Base-by-base conservation (phyloP, 2,888 invertebrate species). In the Polyommatus icarus region DNA sequence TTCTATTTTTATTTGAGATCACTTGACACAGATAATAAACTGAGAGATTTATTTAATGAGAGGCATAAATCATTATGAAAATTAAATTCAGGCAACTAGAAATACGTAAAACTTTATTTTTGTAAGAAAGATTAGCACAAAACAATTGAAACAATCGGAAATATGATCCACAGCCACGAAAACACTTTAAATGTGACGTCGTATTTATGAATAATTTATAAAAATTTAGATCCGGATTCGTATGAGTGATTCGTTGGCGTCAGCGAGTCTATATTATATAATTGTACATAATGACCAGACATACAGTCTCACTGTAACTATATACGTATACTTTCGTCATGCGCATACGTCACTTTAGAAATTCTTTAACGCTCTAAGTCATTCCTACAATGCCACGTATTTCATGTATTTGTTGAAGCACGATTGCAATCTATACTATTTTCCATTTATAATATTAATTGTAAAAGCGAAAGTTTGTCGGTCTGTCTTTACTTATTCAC, bases 181-280 rank as follows among this genome's bases (percentile, higher is more conserved):
- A 71, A 71, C 71, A 71, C 71, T 36, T 71, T 71, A 32, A 32
- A 59, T 67, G 71, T 71, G 71, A 71, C 71, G 71, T 71, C 18
- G 71, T 71, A 36, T 36, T 36, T 71, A 36, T 71, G 71, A 71
- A 71, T 71, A 71, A 71, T 71, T 71, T 71, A 36, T 67, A 67
- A 24, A 71, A 71, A 71, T 32, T 71, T 36, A 71, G 71, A 71
- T 71, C 71, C 71, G 71, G 71, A 71, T 71, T 71, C 71, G 71
- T 67, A 67, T 67, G 61, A 67, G 61, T 67, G 61, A 24, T 67
- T 67, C 8, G 71, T n/a, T 71, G 36, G 71, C 71, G 71, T 71
- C 71, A 36, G 36, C 1, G 36, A 1, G 71, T 71, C 71, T 71
- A 71, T 71, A 36, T 36, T 36, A 71, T 71, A 20, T n/a, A 36